A percentile compares a stretch with the other conserved stretches of the same genome.
These are phyloP conservation scores for Taxidea taxus DNA, from an alignment of 2,113 vertebrate species.

Conservation along the genomic window DNA sequence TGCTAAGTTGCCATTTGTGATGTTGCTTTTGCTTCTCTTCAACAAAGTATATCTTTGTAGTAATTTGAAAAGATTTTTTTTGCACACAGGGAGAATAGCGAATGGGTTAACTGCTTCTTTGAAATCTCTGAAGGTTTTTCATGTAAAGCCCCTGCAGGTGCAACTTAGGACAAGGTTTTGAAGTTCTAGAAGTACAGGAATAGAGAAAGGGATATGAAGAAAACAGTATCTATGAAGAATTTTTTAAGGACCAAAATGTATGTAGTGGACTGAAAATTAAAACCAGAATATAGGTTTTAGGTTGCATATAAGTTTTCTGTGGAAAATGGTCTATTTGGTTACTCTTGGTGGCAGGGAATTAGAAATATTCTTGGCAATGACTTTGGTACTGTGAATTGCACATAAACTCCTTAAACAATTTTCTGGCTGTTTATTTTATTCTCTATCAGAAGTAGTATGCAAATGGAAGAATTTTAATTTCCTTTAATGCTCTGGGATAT, in stretches of 20 bases:
- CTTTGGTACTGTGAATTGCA: not conserved
- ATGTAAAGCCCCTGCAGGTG: not conserved
- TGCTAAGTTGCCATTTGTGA: not conserved
- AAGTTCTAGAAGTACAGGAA: not conserved
- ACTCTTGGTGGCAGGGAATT: not conserved
- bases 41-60: not conserved
- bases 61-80: not conserved
- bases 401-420: conserved; percentile 43
- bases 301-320: not conserved
- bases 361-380: not conserved
- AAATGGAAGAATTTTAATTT: conserved; percentile 57
- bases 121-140: not conserved
- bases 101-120: not conserved
- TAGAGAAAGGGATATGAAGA: not conserved
- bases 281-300: not conserved
- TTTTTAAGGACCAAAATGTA: not conserved
- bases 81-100: not conserved
- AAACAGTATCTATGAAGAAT: not conserved
- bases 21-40: not conserved
- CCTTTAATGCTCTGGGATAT: conserved; percentile 57
- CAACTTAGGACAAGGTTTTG: not conserved
- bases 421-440: conserved; percentile 56
- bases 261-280: not conserved
- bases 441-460: conserved; percentile 35
- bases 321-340: conserved; percentile 28